Base-by-base conservation (phyloP, 2,888 invertebrate species). In the Laspeyria flexula region DNA sequence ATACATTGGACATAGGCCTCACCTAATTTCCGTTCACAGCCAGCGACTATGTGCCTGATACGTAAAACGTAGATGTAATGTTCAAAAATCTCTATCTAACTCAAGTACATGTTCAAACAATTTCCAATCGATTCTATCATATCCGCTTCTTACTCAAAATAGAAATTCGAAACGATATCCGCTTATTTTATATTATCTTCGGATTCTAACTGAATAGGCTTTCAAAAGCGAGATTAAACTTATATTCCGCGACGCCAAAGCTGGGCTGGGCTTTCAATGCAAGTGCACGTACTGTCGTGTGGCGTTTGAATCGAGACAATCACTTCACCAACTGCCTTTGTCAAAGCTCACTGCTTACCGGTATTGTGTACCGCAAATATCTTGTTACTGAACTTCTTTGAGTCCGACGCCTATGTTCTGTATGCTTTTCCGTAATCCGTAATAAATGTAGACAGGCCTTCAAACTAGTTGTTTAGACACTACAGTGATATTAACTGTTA, bases 181-280 rank as follows among this genome's bases (percentile, higher is more conserved):
- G 1, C 30, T 39, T 34, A 65, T 38, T 45, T 15, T 6, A 16
- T 34, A 53, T 58, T 58, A 53, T 64, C 62, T 41, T 49, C 31
- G 25, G 35, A 46, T 53, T 50, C 53, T 58, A 58, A 41, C 49
- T 53, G 52, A 70, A 67, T 90, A 65, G 59, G 48, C 51, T 46
- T 60, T 54, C 58, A 61, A 72, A 60, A 55, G 61, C 51, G 39
- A 51, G 55, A 58, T 69, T 55, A 65, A 61, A 48, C 34, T 44
- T 61, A 60, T 53, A 41, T 44, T 52, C 27, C 44, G 31, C 10
- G 44, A 40, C 39, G 57, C 50, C 55, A 38, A 43, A 60, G 52
- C 54, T 39, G 33, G 31, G 11, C 12, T 42, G 42, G 51, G 52
- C 48, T 54, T 41, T 54, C 50, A 58, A 54, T 67, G 49, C 59